Conservation (phyloP, 1,140 invertebrate genomes). For the Meteorus sp. region DNA sequence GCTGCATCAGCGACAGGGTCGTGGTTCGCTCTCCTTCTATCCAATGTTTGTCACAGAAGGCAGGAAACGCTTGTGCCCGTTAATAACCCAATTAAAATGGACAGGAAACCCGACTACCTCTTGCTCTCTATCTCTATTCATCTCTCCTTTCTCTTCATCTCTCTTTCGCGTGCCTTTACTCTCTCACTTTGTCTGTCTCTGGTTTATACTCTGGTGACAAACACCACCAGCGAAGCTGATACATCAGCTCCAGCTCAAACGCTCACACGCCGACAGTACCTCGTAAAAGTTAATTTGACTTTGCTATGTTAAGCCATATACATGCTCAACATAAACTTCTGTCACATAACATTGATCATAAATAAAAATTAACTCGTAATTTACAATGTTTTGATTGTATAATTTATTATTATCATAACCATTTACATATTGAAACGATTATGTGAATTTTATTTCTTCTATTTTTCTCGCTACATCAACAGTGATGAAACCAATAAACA, state of each 20-base stretch:
- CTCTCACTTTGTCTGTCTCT: background rate
- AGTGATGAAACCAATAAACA: background rate
- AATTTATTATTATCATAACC: background rate
- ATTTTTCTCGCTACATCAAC: background rate
- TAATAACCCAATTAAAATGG: conserved; percentile 49
- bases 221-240: conserved; percentile 7
- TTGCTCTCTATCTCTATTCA: conserved; percentile 20
- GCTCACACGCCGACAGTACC: background rate
- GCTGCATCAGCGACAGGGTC: conserved; percentile 35
- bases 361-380: too few relatives aligned
- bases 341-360: conserved; percentile 17
- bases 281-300: conserved; percentile 16
- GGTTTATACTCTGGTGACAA: background rate
- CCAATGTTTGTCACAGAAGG: conserved; percentile 41
- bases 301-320: conserved; percentile 3
- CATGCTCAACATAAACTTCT: conserved; percentile 17
- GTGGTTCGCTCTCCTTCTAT: conserved; percentile 1
- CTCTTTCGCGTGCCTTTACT: background rate
- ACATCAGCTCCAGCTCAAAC: background rate
- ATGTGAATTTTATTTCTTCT: too few relatives aligned
- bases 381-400: conserved; percentile 12
- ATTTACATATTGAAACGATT: background rate
- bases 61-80: conserved; percentile 45
- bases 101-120: conserved; percentile 36
- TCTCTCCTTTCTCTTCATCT: too few relatives aligned